phyloP scores from a whole-genome alignment of 2,888 invertebrate genomes.

The Acronicta alni region DNA sequence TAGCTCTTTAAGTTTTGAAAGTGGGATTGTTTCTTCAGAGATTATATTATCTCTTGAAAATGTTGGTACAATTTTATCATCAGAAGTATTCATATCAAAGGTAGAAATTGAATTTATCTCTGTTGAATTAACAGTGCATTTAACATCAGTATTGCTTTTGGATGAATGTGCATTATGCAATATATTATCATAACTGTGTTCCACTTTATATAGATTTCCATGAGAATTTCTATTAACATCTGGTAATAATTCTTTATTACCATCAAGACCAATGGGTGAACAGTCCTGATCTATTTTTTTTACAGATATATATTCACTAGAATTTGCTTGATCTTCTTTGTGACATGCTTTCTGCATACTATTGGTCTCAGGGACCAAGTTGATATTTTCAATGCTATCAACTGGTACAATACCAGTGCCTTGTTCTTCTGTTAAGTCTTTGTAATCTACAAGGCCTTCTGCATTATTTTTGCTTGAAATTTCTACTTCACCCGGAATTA shows the following conservation, averaged over 20 bases:
- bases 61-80: constrained; percentile 15
- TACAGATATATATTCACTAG: background rate
- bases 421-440: constrained; percentile 6
- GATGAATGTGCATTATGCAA: constrained; percentile 39
- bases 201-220: constrained; percentile 8
- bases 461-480: constrained; percentile 43
- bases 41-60: constrained; percentile 66
- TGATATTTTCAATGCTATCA: constrained; percentile 10
- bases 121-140: constrained; percentile 14
- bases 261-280: constrained; percentile 10
- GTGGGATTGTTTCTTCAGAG: constrained; percentile 67
- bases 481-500: constrained; percentile 63
- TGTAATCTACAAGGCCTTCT: constrained; percentile 8
- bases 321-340: constrained; percentile 7
- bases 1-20: constrained; percentile 56
- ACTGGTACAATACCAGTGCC: constrained; percentile 6
- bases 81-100: constrained; percentile 2
- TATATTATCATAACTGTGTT: constrained; percentile 29
- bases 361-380: constrained; percentile 1
- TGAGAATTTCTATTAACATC: constrained; percentile 5
- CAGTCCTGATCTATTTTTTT: constrained; percentile 10
- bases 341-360: constrained; percentile 8
- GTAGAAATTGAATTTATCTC: constrained; percentile 1
- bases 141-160: constrained; percentile 33
- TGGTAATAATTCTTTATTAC: constrained; percentile 12